A percentile compares a stretch with the other conserved stretches of the same genome.
Evolutionary conservation across 2,113 vertebrate species (phyloP).

Genomic region (Emydura subglobosa): DNA sequence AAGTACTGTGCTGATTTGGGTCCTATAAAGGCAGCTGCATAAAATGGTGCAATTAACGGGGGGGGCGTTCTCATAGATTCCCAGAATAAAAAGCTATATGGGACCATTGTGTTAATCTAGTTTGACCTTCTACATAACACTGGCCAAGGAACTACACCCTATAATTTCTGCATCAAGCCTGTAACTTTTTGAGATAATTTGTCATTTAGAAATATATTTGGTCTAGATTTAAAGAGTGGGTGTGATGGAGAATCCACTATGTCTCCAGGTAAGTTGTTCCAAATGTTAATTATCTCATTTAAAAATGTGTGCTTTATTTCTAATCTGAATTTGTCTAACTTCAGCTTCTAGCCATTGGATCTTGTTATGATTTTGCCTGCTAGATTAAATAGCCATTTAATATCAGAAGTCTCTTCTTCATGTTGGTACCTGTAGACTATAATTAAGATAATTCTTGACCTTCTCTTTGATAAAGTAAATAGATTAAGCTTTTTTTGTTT

Average conservation of each 20-base stretch:
- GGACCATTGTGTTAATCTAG: not conserved
- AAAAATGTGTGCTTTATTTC: not conserved
- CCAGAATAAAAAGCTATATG: not conserved
- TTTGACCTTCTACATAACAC: not conserved
- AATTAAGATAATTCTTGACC: not conserved
- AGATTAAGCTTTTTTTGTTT: not conserved
- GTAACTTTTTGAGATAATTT: not conserved
- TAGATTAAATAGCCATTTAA: not conserved
- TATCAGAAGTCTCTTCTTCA: not conserved
- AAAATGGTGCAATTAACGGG: not conserved
- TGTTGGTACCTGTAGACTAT: not conserved
- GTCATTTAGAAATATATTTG: not conserved
- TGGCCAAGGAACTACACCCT: not conserved
- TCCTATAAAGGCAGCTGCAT: not conserved
- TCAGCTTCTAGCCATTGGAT: not conserved
- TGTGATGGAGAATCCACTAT: not conserved
- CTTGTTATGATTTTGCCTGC: not conserved
- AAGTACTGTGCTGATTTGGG: not conserved
- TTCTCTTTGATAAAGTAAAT: not conserved
- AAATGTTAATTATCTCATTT: not conserved
- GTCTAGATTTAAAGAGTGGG: not conserved
- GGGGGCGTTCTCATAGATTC: not conserved
- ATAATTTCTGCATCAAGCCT: not conserved
- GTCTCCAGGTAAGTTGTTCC: not conserved
- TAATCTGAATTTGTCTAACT: not conserved